Conservation (phyloP, 2,113 vertebrate genomes). For the Suncus etruscus region DNA sequence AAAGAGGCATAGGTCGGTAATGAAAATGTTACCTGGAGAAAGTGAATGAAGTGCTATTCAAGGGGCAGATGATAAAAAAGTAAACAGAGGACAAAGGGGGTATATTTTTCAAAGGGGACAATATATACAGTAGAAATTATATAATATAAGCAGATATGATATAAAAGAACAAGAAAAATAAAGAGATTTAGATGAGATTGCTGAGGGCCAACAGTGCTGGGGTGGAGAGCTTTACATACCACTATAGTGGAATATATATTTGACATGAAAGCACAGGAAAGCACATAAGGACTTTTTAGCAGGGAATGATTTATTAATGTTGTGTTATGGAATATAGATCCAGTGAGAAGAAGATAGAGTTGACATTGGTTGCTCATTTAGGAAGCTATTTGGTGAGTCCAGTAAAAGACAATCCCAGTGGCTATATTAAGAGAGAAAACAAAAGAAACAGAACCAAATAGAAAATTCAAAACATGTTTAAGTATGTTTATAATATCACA, state of each 20-base stretch:
- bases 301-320: neutral
- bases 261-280: neutral
- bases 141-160: neutral
- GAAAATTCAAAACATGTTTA: slow-evolving; percentile 13
- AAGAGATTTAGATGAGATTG: neutral
- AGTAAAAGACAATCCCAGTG: neutral
- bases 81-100: no score
- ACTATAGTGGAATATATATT: neutral
- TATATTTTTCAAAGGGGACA: slow-evolving; percentile 5
- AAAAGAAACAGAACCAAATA: slow-evolving; percentile 25
- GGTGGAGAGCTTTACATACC: neutral
- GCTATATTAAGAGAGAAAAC: neutral
- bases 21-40: neutral
- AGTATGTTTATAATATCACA: slow-evolving; percentile 18
- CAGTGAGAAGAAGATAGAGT: neutral
- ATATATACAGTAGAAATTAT: neutral
- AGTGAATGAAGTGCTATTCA: neutral
- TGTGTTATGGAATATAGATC: neutral
- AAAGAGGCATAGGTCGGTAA: neutral
- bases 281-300: neutral
- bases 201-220: no score
- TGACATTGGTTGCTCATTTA: slow-evolving; percentile 13
- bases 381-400: slow-evolving; percentile 3
- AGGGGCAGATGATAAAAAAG: neutral
- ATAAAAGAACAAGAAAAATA: neutral